Evolutionary conservation across 2,113 vertebrate species (phyloP).

Genomic region (Syrrhaptes paradoxus): DNA sequence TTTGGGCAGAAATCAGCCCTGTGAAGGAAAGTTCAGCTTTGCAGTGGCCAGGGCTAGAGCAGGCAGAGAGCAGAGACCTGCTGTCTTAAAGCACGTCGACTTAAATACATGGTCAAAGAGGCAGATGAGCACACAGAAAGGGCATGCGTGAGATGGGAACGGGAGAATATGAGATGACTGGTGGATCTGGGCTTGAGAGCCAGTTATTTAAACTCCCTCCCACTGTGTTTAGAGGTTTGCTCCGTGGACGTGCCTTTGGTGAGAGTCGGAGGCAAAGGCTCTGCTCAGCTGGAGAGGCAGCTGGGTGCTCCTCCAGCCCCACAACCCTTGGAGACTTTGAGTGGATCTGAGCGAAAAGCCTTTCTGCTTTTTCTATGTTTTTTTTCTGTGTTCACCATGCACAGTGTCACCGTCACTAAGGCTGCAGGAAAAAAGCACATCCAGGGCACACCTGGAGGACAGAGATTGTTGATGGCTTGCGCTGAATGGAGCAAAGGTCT

Average conservation of each 20-base stretch:
- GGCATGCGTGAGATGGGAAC: background rate
- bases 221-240: background rate
- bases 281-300: background rate
- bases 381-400: conserved; percentile 12
- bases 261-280: background rate
- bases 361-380: background rate
- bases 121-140: background rate
- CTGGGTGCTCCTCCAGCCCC: background rate
- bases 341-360: background rate
- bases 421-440: conserved; percentile 5
- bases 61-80: background rate
- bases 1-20: background rate
- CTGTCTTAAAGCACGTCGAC: background rate
- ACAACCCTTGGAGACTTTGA: background rate
- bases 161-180: background rate
- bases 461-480: background rate
- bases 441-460: background rate
- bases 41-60: background rate
- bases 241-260: background rate
- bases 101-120: background rate
- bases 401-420: background rate
- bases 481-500: conserved; percentile 23
- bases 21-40: background rate
- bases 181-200: background rate
- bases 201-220: background rate